Base-by-base conservation (phyloP, 1,140 invertebrate species). In the Protaetia brevitarsis region DNA sequence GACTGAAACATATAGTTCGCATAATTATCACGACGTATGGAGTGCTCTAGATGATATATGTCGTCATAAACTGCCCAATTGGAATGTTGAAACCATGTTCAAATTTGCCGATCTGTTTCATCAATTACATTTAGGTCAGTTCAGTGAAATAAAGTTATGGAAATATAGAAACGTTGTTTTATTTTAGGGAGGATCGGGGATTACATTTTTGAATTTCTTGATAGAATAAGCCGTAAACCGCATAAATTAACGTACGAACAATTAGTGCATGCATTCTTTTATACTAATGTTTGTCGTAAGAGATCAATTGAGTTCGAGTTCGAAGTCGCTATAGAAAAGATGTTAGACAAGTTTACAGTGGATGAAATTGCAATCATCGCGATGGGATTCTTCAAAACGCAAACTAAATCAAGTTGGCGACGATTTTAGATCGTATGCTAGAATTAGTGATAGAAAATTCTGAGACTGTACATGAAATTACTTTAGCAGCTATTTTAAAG, bases 381-480 rank as follows among this genome's bases (percentile, higher is more conserved):
- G 11, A 81, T 87, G 77, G 84, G 82, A 0, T 88, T 85, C 71
- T 87, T 87, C 65, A 87, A 87, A 76, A 84, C 80, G 1, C 76
- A 85, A 67, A 83, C 76, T 0, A 77, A 65, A 81, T 88, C n/a
- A 76, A 73, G 64, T 79, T 81, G 72, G 26, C 68, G 0, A 34
- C 71, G 0, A 70, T 87, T 13, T 3, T 84, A 1, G 7, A 68
- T 7, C 72, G 76, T 26, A 76, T 88, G 8, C 77, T 84, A 1
- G 21, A 70, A 2, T 80, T 76, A 62, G 65, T 82, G 2, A 71
- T 69, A 6, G 56, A 72, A 2, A 68, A 82, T 23, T 65, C 82
- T 16, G 66, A 80, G 5, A 71, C 16, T 6, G 72, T 86, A 0
- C 75, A 84, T 68, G 81, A 84, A 60, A 81, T 84, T 7, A 75